These are phyloP conservation scores for Schizaphis graminum DNA, from an alignment of 2,888 invertebrate species.

Conservation along the genomic window DNA sequence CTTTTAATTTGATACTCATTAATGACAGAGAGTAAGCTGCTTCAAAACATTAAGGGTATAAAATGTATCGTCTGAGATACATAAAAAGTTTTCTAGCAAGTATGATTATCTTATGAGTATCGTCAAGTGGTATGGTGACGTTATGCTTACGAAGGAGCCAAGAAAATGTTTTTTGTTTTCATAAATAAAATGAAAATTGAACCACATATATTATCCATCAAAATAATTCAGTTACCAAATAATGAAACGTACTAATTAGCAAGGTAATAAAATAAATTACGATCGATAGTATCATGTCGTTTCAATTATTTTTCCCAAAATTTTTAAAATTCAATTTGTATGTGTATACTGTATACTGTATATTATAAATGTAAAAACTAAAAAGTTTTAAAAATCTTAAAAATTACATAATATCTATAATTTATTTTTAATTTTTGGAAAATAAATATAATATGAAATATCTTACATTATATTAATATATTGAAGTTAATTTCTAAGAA, in stretches of 20 bases:
- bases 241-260: background rate
- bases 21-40: background rate
- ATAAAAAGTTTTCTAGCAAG: background rate
- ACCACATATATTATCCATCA: background rate
- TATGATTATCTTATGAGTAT: background rate
- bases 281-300: background rate
- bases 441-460: background rate
- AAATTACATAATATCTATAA: background rate
- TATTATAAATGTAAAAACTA: background rate
- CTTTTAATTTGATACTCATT: background rate
- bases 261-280: background rate
- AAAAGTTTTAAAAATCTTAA: no score
- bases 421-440: background rate
- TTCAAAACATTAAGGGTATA: background rate
- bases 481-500: background rate
- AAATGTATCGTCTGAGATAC: background rate
- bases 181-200: background rate
- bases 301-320: background rate
- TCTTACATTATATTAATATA: background rate
- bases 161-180: background rate
- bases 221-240: background rate
- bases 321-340: background rate
- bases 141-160: background rate
- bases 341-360: background rate
- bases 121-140: background rate